A percentile compares a stretch with the other conserved stretches of the same genome.
phyloP scores from a whole-genome alignment of 2,113 vertebrate genomes.

The Hyperopisus bebe region DNA sequence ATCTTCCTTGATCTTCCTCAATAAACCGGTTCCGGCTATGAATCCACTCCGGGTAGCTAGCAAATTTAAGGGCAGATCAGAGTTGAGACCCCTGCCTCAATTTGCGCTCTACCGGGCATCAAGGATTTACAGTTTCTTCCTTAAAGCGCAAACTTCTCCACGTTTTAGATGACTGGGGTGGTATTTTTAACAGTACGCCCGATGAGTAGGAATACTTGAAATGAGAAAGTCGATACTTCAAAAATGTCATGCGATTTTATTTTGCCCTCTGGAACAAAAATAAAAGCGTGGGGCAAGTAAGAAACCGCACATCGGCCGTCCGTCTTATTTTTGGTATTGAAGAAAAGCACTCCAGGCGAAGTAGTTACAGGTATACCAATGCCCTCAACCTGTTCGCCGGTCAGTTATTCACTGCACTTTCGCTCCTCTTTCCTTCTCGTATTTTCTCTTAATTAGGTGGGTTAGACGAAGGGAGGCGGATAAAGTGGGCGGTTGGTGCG shows the following conservation, averaged over 20 bases:
- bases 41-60: conserved; percentile 17
- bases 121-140: background rate
- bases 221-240: conserved; percentile 28
- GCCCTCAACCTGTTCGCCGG: conserved; percentile 22
- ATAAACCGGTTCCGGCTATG: background rate
- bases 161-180: background rate
- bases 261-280: conserved; percentile 55
- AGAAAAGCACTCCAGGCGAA: conserved; percentile 27
- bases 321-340: conserved; percentile 12
- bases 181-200: background rate
- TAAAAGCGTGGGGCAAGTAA: conserved; percentile 47
- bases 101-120: background rate
- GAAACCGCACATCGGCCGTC: conserved; percentile 57
- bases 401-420: conserved; percentile 36
- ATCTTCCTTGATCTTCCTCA: background rate
- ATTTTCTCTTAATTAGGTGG: conserved; percentile 12
- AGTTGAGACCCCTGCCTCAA: background rate
- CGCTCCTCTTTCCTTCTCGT: background rate
- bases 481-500: conserved; percentile 10
- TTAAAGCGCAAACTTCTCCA: background rate
- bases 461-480: background rate
- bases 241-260: conserved; percentile 42
- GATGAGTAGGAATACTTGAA: background rate
- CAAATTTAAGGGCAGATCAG: background rate
- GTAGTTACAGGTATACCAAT: conserved; percentile 37